Percentiles rank a stretch among this genome's conserved stretches.
These are phyloP conservation scores for Trachelus stipa DNA, from an alignment of 2,888 invertebrate genomes.

Conservation along the genomic window DNA sequence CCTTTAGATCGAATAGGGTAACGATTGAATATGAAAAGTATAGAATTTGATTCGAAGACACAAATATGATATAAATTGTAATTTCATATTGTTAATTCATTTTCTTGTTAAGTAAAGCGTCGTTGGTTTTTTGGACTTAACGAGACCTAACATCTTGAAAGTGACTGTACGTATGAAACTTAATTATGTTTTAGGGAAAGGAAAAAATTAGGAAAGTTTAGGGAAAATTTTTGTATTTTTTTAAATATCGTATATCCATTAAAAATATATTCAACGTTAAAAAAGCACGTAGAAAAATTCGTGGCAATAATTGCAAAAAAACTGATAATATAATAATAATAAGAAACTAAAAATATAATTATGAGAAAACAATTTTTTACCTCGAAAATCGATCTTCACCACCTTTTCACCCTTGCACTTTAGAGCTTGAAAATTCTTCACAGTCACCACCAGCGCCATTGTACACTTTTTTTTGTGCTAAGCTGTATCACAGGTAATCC, in stretches of 20 bases:
- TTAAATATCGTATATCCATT: neutral
- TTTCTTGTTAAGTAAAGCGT: neutral
- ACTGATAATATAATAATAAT: no score
- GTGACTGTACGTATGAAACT: neutral
- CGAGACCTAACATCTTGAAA: neutral
- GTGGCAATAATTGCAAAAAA: no score
- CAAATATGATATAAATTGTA: no score
- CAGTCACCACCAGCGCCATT: slow-evolving; percentile 78
- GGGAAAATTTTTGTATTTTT: no score
- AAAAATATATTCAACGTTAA: neutral
- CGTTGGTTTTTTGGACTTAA: neutral
- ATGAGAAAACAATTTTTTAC: slow-evolving; percentile 66
- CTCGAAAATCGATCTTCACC: slow-evolving; percentile 80
- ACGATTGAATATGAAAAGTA: no score
- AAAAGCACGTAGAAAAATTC: no score
- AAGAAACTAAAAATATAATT: neutral
- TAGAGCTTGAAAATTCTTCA: slow-evolving; percentile 77
- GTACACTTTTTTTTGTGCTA: slow-evolving; percentile 25
- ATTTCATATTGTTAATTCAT: no score
- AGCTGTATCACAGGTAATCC: neutral
- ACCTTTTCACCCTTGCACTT: slow-evolving; percentile 77
- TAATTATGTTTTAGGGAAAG: neutral
- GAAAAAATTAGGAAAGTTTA: no score
- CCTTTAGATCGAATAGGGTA: no score
- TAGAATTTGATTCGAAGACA: no score